Evolutionary conservation across 2,797 vertebrate genomes (phyloP), one percentile per base, ranked within the genome.

Genomic region (Centroberyx gerrardi): DNA sequence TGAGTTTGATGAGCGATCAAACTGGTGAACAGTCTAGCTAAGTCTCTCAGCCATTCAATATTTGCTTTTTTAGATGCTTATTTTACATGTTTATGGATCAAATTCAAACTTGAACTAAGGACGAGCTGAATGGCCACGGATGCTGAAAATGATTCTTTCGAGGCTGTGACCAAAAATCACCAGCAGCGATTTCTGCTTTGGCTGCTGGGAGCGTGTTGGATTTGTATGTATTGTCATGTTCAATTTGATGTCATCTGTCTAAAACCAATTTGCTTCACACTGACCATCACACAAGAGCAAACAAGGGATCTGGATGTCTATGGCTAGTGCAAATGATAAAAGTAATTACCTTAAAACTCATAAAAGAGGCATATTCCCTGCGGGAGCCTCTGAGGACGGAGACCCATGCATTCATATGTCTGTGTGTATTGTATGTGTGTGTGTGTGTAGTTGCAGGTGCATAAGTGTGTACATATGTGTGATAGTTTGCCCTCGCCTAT

Each of bases 311-410:
- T 7, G 36, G 66, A 89, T 84, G 62, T 88, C 82, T 56, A 63
- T 54, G 62, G 74, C 66, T 33, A 59, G 81, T 54, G 86, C 77
- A 90, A 90, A 92, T 84, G 83, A 84, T 85, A 88, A 85, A 88
- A 81, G 88, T 85, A 92, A 92, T 92, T 83, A 81, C 78, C 74
- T 85, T 85, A 86, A 90, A 91, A 83, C 71, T 82, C 72, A 86
- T 87, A 89, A 88, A 85, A 56, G 54, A 77, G 52, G 28, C 2
- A 1, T 58, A 76, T 65, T 81, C 74, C 81, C 81, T 12, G 8
- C 0, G 66, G 74, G 69, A 42, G 33, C 28, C 60, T 73, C 58
- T 2, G 36, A 74, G 46, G 40, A 56, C 15, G 44, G 72, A 60
- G 40, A 65, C 72, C 63, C 51, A 60, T 84, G 33, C 83, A 82